Evolutionary conservation across 37 sponge, comb jelly and placozoan species (phyloP), one percentile per base, ranked within the genome.

Genomic region (Cliona cf. orientalis): DNA sequence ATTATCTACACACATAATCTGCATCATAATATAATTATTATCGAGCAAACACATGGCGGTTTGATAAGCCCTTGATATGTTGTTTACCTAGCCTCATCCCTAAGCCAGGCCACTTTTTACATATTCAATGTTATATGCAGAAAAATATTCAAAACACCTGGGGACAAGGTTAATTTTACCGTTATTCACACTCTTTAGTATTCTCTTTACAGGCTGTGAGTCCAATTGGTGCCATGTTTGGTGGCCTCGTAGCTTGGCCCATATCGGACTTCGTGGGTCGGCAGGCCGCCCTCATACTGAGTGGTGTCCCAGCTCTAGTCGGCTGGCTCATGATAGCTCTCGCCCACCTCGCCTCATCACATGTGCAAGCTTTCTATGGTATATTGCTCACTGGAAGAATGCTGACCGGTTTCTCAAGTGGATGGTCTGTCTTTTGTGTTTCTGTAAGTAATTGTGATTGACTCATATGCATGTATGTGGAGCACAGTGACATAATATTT

Each of bases 401-500:
- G 2, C 22, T 93, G 37, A 86, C 87, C 7, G 94, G 94, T 6
- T 81, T 89, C 68, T 73, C 80, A 22, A 40, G 67, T 21, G 94
- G 94, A 34, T 90, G 78, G 87, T 12, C 33, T 21, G 57, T 80
- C 46, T 72, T 71, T 19, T 78, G 79, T 45, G 84, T 86, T 23
- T 87, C 91, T 14, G 94, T 93, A 34, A 89, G 89, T 69, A 43
- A n/a, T n/a, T n/a, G n/a, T n/a, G n/a, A n/a, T n/a, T n/a, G n/a
- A n/a, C n/a, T n/a, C n/a, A n/a, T n/a, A n/a, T n/a, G n/a, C n/a
- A n/a, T n/a, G n/a, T n/a, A n/a, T n/a, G n/a, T n/a, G n/a, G n/a
- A n/a, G n/a, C n/a, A n/a, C n/a, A n/a, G n/a, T n/a, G n/a, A n/a
- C n/a, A n/a, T n/a, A n/a, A n/a, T n/a, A n/a, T n/a, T n/a, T n/a